Base-by-base conservation (phyloP, 2,113 vertebrate species). In the Chionomys nivalis region DNA sequence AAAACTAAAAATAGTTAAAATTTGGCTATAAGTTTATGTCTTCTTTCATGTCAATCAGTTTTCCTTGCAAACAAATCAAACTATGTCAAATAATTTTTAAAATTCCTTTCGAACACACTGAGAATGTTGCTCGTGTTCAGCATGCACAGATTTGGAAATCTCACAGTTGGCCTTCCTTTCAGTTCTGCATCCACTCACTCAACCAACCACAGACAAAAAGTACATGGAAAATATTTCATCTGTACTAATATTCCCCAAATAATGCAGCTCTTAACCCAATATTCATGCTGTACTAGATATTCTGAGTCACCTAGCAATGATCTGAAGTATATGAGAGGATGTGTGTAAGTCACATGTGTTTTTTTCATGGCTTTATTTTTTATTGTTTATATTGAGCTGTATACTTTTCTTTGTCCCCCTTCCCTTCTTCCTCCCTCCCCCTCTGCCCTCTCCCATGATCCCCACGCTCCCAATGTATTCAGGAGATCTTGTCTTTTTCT, bases 41-140 rank as follows among this genome's bases (percentile, higher is more conserved):
- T 92, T 90, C 73, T 17, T 26, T 61, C 4, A 75, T 76, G 42
- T 75, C 85, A 79, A 49, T 87, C 16, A 70, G 8, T 83, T 96
- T 95, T 92, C 33, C 55, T 85, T 94, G 24, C 11, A 89, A 96
- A 79, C 6, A 44, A 55, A 73, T 88, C 66, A 76, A 44, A 68
- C 44, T 23, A 4, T 86, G 0, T 82, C 63, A 36, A 23, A 87
- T 75, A 93, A 78, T 90, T 78, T n/a, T 96, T 75, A 86, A 75
- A 79, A 77, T 61, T 79, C 17, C 9, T 85, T 96, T 61, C n/a
- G 91, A 91, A 3, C 11, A 19, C 65, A 95, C 21, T 31, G 55
- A 61, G 39, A 44, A 28, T 79, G 36, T 92, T 91, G 42, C 65
- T 61, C 7, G 77, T 23, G 24, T 88, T 89, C 72, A 76, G 21